phyloP scores from a whole-genome alignment of 2,888 invertebrate genomes.

The Scaptomyza reducta region DNA sequence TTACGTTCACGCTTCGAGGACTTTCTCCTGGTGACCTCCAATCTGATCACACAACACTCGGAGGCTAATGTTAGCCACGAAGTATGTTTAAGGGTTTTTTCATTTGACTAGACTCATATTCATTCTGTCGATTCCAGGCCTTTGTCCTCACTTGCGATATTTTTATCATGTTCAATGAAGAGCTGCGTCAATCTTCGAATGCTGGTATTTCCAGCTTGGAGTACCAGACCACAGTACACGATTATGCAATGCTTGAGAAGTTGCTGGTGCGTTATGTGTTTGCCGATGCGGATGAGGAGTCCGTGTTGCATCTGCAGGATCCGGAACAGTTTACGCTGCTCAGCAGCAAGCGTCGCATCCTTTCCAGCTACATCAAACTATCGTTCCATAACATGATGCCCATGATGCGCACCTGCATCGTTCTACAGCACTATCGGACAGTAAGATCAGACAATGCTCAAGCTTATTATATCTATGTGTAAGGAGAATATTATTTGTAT shows the following conservation, averaged over 20 bases:
- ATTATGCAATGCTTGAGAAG: conserved; percentile 40
- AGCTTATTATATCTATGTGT: rapidly evolving
- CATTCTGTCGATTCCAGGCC: conserved; percentile 22
- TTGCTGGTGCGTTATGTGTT: conserved; percentile 39
- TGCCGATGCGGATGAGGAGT: neutral
- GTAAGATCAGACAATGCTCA: conserved; percentile 27
- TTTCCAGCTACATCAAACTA: conserved; percentile 56
- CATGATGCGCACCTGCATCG: conserved; percentile 45
- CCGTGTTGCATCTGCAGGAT: neutral
- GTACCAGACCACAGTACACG: conserved; percentile 27
- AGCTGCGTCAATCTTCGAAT: neutral
- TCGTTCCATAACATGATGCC: conserved; percentile 45
- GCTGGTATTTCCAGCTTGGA: conserved; percentile 1
- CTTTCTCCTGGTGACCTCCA: conserved; percentile 19
- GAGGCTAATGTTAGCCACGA: neutral
- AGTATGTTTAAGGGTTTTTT: conserved; percentile 25
- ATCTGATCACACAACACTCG: conserved; percentile 4
- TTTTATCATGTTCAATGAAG: conserved; percentile 35
- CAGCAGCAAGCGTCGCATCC: conserved; percentile 37
- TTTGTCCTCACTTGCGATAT: conserved; percentile 52
- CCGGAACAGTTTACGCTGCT: conserved; percentile 2
- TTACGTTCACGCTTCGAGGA: conserved; percentile 30
- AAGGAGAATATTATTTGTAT: neutral
- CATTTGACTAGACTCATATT: neutral
- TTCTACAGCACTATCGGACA: conserved; percentile 44